Percentiles rank a stretch among this genome's conserved stretches.
Evolutionary conservation across 2,797 vertebrate genomes (phyloP).

Genomic region (Squalus acanthias): DNA sequence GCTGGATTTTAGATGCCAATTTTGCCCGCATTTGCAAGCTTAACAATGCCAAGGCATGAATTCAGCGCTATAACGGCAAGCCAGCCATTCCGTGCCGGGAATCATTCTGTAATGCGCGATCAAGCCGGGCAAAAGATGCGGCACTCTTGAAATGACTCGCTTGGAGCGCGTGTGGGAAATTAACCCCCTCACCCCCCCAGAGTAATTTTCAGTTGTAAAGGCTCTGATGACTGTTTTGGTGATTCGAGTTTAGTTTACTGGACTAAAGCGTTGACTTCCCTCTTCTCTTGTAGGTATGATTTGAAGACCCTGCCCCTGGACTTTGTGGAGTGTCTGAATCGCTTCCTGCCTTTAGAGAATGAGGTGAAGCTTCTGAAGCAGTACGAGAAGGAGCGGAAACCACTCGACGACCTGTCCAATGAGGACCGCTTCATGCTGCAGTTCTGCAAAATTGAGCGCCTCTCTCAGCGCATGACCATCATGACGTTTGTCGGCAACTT

Average conservation of each 20-base stretch:
- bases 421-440: constrained; percentile 94
- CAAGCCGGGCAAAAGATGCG: neutral
- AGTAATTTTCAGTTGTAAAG: constrained; percentile 15
- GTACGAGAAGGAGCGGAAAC: constrained; percentile 84
- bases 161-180: neutral
- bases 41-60: neutral
- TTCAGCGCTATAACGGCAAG: neutral
- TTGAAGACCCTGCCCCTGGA: constrained; percentile 84
- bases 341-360: constrained; percentile 82
- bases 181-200: neutral
- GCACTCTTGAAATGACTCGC: neutral
- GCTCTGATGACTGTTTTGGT: neutral
- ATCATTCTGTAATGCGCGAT: neutral
- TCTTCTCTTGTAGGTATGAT: constrained; percentile 65
- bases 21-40: neutral
- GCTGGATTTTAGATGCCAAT: neutral
- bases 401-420: constrained; percentile 81
- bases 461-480: constrained; percentile 90
- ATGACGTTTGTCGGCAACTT: constrained; percentile 97
- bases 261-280: neutral
- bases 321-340: constrained; percentile 85
- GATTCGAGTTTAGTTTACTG: neutral
- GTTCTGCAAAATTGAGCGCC: constrained; percentile 91
- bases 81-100: neutral
- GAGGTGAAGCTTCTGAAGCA: constrained; percentile 85